Base-by-base conservation (phyloP, 1,140 invertebrate genomes). In the Goniozus legneri region DNA sequence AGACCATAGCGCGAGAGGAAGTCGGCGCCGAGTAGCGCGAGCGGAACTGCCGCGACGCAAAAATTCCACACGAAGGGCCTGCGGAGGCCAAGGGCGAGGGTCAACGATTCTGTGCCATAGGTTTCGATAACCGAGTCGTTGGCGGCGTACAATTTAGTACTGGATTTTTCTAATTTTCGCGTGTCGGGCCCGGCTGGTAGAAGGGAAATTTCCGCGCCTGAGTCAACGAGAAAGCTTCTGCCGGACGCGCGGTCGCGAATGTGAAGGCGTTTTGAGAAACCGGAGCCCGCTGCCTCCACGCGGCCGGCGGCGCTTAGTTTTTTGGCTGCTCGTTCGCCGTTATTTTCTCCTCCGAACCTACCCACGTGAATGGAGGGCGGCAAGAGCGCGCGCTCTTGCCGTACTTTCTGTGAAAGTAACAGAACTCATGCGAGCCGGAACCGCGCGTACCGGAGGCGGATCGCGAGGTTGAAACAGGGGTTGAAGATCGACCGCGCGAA, bases 1-100 rank as follows among this genome's bases (percentile, higher is more conserved):
- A 73, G 36, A 8, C 54, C 44, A 46, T 55, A 61, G 44, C 62
- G 21, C 0, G 31, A 18, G 12, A 76, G 37, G 32, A 73, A 65
- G 46, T 73, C 69, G 3, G 69, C 67, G 24, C 68, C 67, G 0
- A 72, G 47, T 6, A 73, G 71, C 1, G 71, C 56, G 19, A 57
- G 54, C 0, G 34, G 44, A 0, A 69, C 64, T 16, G 61, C 58
- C 6, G 67, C 67, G 3, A 74, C 46, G 21, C 66, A 56, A 37
- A 72, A 74, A 8, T 46, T 14, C 67, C 63, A 73, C 21, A 34
- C 30, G 43, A 60, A 67, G 15, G 48, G 31, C 38, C 66, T 47
- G 12, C 56, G 47, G 7, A 59, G 34, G 16, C 62, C 62, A 3
- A 73, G 37, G 40, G 70, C 51, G 1, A 70, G 40, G 16, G 44